A percentile compares a stretch with the other conserved stretches of the same genome.
Evolutionary conservation across 2,113 vertebrate genomes (phyloP).

Genomic region (Pionites leucogaster): DNA sequence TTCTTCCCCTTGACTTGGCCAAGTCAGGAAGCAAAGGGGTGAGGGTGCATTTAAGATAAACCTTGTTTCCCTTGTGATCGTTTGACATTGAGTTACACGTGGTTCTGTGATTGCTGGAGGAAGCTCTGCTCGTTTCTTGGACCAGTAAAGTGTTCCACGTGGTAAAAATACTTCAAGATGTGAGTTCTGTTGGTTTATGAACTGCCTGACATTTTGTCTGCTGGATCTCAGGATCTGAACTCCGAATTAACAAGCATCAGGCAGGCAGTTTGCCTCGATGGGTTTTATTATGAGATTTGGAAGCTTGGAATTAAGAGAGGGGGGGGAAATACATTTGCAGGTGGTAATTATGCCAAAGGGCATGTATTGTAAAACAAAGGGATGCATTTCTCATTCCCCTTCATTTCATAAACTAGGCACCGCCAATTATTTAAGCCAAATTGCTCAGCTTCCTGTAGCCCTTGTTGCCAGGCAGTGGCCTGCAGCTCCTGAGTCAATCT

Average conservation of each 20-base stretch:
- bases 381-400: neutral
- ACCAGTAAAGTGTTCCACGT: slow-evolving; percentile 71
- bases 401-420: neutral
- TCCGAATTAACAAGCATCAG: slow-evolving; percentile 5
- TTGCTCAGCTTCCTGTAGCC: neutral
- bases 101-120: slow-evolving; percentile 60
- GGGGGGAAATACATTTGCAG: neutral
- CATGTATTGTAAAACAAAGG: neutral
- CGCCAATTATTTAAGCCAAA: neutral
- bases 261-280: neutral
- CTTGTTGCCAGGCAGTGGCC: neutral
- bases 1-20: neutral
- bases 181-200: slow-evolving; percentile 52
- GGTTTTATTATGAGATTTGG: neutral
- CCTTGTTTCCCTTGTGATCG: neutral
- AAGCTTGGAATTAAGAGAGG: neutral
- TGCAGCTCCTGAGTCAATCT: neutral
- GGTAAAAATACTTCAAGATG: slow-evolving; percentile 73
- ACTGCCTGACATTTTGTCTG: slow-evolving; percentile 46
- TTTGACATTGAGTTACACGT: slow-evolving; percentile 44
- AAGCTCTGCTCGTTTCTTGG: neutral
- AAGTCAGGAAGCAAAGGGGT: neutral
- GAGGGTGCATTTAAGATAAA: neutral
- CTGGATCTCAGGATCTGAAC: slow-evolving; percentile 52
- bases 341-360: neutral